Evolutionary conservation across 2,797 vertebrate species (phyloP).

Genomic region (Salarias fasciatus): DNA sequence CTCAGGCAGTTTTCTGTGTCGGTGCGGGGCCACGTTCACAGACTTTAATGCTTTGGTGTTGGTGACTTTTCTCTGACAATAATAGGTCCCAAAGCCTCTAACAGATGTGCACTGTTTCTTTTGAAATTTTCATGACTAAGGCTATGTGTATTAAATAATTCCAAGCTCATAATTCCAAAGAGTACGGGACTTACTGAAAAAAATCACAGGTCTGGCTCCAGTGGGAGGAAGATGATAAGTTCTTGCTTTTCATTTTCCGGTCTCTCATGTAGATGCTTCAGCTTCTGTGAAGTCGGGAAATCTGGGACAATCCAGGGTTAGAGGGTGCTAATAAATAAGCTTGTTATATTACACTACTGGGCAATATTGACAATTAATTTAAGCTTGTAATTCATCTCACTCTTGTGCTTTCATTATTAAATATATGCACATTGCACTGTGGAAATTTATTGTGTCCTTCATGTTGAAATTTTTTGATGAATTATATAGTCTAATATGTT

Average conservation of each 20-base stretch:
- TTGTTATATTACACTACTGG: slow-evolving; percentile 38
- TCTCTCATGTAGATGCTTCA: slow-evolving; percentile 37
- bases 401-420: slow-evolving; percentile 13
- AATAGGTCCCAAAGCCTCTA: slow-evolving; percentile 4
- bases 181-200: slow-evolving; percentile 28
- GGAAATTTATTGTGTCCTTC: slow-evolving; percentile 13
- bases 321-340: slow-evolving; percentile 37
- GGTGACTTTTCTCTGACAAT: slow-evolving; percentile 1
- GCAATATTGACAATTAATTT: slow-evolving; percentile 35
- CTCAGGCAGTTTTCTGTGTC: slow-evolving; percentile 1
- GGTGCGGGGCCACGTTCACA: background rate
- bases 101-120: slow-evolving; percentile 20
- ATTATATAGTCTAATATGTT: background rate
- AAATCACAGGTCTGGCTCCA: slow-evolving; percentile 19
- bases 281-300: slow-evolving; percentile 44
- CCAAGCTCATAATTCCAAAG: slow-evolving; percentile 22
- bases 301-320: slow-evolving; percentile 53
- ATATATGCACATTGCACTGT: background rate
- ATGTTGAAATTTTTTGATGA: slow-evolving; percentile 6
- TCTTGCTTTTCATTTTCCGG: slow-evolving; percentile 45
- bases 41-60: slow-evolving; percentile 17
- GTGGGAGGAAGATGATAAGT: slow-evolving; percentile 34
- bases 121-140: slow-evolving; percentile 14
- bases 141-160: slow-evolving; percentile 40
- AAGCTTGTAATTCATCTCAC: slow-evolving; percentile 23